Evolutionary conservation across 2,888 invertebrate species (phyloP).

Genomic region (Diploptera punctata): DNA sequence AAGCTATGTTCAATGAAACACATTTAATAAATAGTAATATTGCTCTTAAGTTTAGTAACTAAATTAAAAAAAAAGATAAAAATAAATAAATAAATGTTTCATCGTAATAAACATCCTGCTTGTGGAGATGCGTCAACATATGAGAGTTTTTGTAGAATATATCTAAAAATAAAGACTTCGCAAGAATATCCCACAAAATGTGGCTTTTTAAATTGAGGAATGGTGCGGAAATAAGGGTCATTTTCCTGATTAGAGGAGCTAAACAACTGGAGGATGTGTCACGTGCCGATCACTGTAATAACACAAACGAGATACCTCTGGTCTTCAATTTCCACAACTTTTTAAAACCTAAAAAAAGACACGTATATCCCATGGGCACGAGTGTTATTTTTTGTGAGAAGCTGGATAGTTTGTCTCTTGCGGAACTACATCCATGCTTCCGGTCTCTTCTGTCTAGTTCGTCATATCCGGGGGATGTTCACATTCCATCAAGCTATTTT

Average conservation of each 20-base stretch:
- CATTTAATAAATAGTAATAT: too few species aligned
- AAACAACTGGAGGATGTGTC: neutral
- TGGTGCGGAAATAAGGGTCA: constrained; percentile 7
- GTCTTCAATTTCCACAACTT: neutral
- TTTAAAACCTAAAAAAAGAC: too few species aligned
- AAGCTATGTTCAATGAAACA: too few species aligned
- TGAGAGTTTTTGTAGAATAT: neutral
- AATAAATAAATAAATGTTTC: too few species aligned
- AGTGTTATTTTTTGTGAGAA: neutral
- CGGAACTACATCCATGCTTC: neutral
- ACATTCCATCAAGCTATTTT: constrained; percentile 10
- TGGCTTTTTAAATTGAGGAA: neutral
- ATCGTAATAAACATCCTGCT: too few species aligned
- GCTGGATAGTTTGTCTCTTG: neutral
- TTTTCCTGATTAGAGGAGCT: neutral
- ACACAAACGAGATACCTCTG: neutral
- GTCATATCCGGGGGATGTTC: constrained; percentile 8
- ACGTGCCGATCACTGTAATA: neutral
- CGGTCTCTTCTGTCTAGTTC: neutral
- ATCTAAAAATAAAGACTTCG: constrained; percentile 2
- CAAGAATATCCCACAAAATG: neutral
- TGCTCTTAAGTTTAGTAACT: too few species aligned
- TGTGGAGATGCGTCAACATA: too few species aligned
- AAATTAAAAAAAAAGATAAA: too few species aligned
- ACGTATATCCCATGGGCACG: neutral